phyloP scores from a whole-genome alignment of 2,113 vertebrate species.

The Aegotheles bennettii region DNA sequence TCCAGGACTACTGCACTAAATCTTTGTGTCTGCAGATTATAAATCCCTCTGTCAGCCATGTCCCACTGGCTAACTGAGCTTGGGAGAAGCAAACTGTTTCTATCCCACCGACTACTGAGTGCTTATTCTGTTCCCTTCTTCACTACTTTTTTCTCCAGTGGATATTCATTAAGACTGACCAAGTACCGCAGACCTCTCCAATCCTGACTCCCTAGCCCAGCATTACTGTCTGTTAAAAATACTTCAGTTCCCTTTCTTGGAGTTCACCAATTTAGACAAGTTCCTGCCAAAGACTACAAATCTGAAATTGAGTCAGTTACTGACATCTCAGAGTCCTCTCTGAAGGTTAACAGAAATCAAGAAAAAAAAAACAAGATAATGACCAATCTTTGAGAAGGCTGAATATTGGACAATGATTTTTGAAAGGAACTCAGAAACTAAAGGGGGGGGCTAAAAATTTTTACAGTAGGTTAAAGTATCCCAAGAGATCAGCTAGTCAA shows the following conservation, averaged over 20 bases:
- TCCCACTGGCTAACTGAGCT: background rate
- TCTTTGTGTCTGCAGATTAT: background rate
- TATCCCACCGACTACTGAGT: background rate
- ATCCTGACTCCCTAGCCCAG: background rate
- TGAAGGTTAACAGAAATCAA: background rate
- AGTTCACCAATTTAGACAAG: rapidly evolving
- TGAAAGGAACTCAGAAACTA: background rate
- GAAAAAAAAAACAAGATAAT: background rate
- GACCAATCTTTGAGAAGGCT: background rate
- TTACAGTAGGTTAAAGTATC: background rate
- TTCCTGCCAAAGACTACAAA: background rate
- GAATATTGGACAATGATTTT: background rate
- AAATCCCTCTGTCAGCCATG: background rate
- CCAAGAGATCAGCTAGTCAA: background rate
- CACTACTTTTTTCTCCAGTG: background rate
- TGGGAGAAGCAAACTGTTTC: background rate
- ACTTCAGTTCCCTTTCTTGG: background rate
- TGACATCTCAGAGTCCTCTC: background rate
- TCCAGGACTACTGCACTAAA: background rate
- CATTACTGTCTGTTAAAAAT: background rate
- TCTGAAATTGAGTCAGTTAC: background rate
- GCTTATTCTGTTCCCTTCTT: background rate
- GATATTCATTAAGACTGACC: background rate
- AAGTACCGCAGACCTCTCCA: background rate
- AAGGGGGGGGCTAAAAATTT: background rate